phyloP scores from a whole-genome alignment of 2,113 vertebrate genomes.

The Melanotaenia duboulayi region DNA sequence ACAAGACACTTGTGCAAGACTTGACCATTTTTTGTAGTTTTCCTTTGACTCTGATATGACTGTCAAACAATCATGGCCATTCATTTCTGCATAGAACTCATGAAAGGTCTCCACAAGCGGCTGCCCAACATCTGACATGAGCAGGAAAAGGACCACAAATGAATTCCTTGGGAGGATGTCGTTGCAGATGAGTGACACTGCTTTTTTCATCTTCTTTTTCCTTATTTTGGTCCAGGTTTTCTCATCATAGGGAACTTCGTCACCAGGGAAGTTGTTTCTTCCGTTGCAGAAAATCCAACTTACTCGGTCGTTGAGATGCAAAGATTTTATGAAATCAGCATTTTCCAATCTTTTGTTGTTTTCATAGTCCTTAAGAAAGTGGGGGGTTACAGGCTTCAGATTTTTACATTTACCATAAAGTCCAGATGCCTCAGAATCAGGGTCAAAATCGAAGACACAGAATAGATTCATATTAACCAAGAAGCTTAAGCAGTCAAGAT shows the following conservation, averaged over 20 bases:
- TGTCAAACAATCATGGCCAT: conserved; percentile 68
- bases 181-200: conserved; percentile 79
- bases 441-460: conserved; percentile 86
- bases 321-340: conserved; percentile 45
- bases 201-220: conserved; percentile 76
- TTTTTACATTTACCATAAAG: conserved; percentile 69
- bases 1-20: conserved; percentile 74
- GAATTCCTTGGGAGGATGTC: conserved; percentile 54
- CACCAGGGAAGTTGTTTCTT: conserved; percentile 54
- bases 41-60: conserved; percentile 78
- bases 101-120: conserved; percentile 76
- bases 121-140: conserved; percentile 76
- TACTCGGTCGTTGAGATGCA: conserved; percentile 68
- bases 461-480: conserved; percentile 80
- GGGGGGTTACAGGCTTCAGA: conserved; percentile 62
- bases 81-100: conserved; percentile 82
- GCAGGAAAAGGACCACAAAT: conserved; percentile 80
- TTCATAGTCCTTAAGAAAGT: conserved; percentile 76
- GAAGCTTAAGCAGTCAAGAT: conserved; percentile 74
- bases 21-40: conserved; percentile 75
- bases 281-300: conserved; percentile 88
- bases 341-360: conserved; percentile 51
- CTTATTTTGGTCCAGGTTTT: conserved; percentile 76
- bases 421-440: conserved; percentile 74
- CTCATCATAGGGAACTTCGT: conserved; percentile 71